Base-by-base conservation (phyloP, 2,888 invertebrate species). In the Mellilla xanthometata region DNA sequence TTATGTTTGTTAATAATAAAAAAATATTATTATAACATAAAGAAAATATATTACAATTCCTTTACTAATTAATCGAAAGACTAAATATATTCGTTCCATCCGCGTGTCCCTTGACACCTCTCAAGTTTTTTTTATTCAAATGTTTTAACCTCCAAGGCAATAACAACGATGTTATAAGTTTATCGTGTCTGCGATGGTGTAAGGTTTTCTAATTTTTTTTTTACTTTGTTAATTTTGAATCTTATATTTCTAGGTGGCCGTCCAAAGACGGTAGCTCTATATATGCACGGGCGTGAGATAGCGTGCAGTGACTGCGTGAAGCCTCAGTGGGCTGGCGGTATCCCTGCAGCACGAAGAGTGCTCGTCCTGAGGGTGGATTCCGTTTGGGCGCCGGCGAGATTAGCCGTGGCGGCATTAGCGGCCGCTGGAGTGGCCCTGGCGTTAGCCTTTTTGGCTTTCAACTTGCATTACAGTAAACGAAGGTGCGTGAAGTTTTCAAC, bases 381-480 rank as follows among this genome's bases (percentile, higher is more conserved):
- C 1, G 94, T 97, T 45, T 94, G 95, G 67, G 92, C 94, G 11
- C 91, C 93, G 0, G 95, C 96, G 0, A 94, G 96, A 74, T 87
- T 95, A 39, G 92, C 93, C 1, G 93, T 96, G 2, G 92, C 94
- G 0, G 91, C 93, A 2, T 79, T 96, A 12, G 94, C 96, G 1
- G 91, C 92, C 22, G 87, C 95, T 36, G 96, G 96, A 2, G 95
- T 96, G 24, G 91, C 93, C 0, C 74, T 95, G 38, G 94, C 96
- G 0, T 77, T 95, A 12, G 92, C 93, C 3, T 96, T 96, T 70
- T 86, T 97, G 52, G 93, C 93, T 39, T 96, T 96, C 74, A 97
- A 96, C 82, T 87, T 96, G 56, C 95, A 95, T 78, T 96, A 95
- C 72, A 92, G 96, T 55, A 93, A 94, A 73, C 91, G 95, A 71